Base-by-base conservation (phyloP, 2,888 invertebrate species). In the Nephrocerus scutellatus region DNA sequence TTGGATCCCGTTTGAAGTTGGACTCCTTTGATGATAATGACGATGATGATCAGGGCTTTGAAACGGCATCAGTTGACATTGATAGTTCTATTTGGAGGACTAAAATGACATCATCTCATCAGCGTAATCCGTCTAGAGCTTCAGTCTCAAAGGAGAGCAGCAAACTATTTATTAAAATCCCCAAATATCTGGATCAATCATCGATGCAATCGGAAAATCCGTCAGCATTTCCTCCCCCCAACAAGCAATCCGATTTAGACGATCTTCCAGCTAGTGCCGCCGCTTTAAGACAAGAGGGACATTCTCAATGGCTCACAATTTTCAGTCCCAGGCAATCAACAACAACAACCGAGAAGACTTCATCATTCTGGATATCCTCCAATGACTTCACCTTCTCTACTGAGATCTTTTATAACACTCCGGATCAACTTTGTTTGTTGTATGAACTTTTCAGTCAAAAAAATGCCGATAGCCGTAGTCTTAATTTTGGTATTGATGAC, bases 41-140 rank as follows among this genome's bases (percentile, higher is more conserved):
- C n/a, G n/a, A n/a, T n/a, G n/a, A n/a, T 4, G 64, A 65, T 46
- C 62, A 62, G 39, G 63, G 64, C 12, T 65, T 65, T 18, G 62
- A 64, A 42, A 62, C 66, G 0, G 59, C 55, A 18, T 60, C 63
- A 4, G 60, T 59, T 12, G 56, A 57, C 14, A 44, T 47, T 29
- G 57, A 61, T 4, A 62, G 61, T 43, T 59, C 64, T 0, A n/a
- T 53, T 15, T 50, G 57, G 9, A 34, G 46, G 6, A 8, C 34
- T 1, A n/a, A n/a, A n/a, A n/a, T n/a, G n/a, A n/a, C n/a, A n/a
- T n/a, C n/a, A n/a, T n/a, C n/a, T n/a, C n/a, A n/a, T n/a, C n/a
- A n/a, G n/a, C n/a, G n/a, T n/a, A n/a, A n/a, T n/a, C n/a, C n/a
- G n/a, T n/a, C n/a, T n/a, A n/a, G n/a, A n/a, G n/a, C n/a, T n/a